phyloP scores from a whole-genome alignment of 2,797 vertebrate species.

The Platalea minor region DNA sequence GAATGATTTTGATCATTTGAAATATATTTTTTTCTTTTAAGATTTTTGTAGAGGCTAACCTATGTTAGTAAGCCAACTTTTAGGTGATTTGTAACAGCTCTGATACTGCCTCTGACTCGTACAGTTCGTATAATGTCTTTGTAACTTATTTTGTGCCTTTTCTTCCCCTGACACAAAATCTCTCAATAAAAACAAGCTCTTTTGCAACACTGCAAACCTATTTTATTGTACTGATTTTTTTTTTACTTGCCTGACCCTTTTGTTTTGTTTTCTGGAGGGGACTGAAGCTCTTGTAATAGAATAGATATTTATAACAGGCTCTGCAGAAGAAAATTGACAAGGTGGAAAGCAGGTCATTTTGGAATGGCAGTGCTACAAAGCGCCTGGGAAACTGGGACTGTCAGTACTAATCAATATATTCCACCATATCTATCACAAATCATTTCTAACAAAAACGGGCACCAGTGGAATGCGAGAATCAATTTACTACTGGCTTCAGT shows the following conservation, averaged over 20 bases:
- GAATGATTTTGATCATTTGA: neutral
- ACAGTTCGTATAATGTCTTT: slow-evolving; percentile 24
- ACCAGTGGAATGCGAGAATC: slow-evolving; percentile 47
- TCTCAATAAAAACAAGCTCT: slow-evolving; percentile 61
- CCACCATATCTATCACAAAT: slow-evolving; percentile 62
- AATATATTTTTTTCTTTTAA: neutral
- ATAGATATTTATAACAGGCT: slow-evolving; percentile 32
- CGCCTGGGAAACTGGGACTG: slow-evolving; percentile 60
- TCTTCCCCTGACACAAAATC: slow-evolving; percentile 4
- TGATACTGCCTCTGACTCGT: slow-evolving; percentile 32
- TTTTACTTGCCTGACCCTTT: slow-evolving; percentile 10
- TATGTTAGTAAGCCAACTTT: neutral
- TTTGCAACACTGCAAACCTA: neutral
- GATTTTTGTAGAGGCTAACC: neutral
- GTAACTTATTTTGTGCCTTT: slow-evolving; percentile 66
- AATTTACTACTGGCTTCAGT: slow-evolving; percentile 31
- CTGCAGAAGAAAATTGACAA: slow-evolving; percentile 60
- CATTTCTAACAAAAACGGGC: slow-evolving; percentile 53
- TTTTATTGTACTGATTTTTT: neutral
- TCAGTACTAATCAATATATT: slow-evolving; percentile 69
- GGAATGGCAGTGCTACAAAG: slow-evolving; percentile 24
- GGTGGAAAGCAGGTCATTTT: slow-evolving; percentile 62
- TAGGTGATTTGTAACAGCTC: slow-evolving; percentile 29
- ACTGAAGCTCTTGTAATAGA: slow-evolving; percentile 21
- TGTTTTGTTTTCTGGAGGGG: slow-evolving; percentile 39